Evolutionary conservation across 2,113 vertebrate species (phyloP), one percentile per base, ranked within the genome.

Genomic region (Tretioscincus oriximinensis): DNA sequence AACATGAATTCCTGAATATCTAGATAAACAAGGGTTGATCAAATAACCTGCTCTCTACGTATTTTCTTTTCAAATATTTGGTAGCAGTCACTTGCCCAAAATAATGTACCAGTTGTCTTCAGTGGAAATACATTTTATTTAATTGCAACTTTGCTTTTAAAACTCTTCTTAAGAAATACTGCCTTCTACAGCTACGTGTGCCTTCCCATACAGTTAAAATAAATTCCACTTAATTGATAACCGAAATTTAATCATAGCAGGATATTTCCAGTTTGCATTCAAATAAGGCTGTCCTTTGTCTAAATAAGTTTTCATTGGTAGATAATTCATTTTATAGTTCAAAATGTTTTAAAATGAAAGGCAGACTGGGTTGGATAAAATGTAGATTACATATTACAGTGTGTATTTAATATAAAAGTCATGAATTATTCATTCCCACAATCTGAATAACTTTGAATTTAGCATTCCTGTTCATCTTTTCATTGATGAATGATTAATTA

Each of bases 401-500:
- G 95, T 96, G 95, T 96, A 93, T 96, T 96, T 96, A 96, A 96
- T 96, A 96, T 95, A 95, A 96, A 95, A 96, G 93, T 95, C 90
- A 95, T 96, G 81, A 93, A 96, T 96, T 95, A 97, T 97, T 97
- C 95, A 95, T 96, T 88, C 92, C 87, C 85, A 91, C 90, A 94
- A 94, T 95, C 94, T 93, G 92, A 96, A 95, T 96, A 95, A 95
- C 95, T 95, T 96, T 93, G 91, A 94, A 95, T 95, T 95, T 96
- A 93, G 92, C 92, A 93, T 95, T 93, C 91, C 91, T 95, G 90
- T 90, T 95, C 93, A 91, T 93, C 94, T 94, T 93, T 92, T 85
- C 94, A 95, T 95, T 95, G 96, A 95, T 95, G 95, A 96, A 92
- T 93, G 95, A 95, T 96, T 96, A 95, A 96, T 96, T 96, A 96